Evolutionary conservation across 2,113 vertebrate genomes (phyloP).

Genomic region (Herpailurus yagouaroundi): DNA sequence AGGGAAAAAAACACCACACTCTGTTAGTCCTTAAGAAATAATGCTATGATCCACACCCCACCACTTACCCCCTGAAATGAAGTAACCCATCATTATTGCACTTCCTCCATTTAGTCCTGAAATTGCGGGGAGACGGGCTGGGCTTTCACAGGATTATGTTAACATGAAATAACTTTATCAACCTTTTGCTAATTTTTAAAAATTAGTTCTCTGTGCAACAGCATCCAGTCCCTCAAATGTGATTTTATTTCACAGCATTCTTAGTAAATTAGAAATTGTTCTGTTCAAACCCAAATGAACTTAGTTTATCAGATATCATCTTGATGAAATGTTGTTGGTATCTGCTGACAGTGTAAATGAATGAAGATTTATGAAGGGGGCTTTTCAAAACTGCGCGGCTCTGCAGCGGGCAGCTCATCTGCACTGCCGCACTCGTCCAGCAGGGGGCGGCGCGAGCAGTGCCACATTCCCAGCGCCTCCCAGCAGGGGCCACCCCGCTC

Average conservation of each 20-base stretch:
- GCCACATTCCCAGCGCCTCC: too few relatives aligned
- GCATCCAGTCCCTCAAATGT: background rate
- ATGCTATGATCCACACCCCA: background rate
- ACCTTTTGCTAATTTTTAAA: background rate
- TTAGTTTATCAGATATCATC: background rate
- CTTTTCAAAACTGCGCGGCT: background rate
- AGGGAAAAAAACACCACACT: background rate
- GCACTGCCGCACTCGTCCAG: slow-evolving; percentile 8
- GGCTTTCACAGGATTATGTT: background rate
- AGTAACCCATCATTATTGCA: background rate
- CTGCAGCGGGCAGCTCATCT: background rate
- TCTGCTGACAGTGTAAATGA: background rate
- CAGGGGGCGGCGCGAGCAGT: background rate
- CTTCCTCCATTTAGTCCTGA: background rate
- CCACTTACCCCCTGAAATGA: background rate
- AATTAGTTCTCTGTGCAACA: background rate
- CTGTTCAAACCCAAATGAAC: background rate
- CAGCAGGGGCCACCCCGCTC: background rate
- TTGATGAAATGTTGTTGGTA: background rate
- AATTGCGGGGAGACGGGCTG: background rate
- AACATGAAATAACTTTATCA: background rate
- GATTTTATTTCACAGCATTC: background rate
- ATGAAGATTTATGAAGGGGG: background rate
- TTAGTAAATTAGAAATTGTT: background rate
- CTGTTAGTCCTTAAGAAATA: background rate